Evolutionary conservation across 2,797 vertebrate species (phyloP).

Genomic region (Falco biarmicus): DNA sequence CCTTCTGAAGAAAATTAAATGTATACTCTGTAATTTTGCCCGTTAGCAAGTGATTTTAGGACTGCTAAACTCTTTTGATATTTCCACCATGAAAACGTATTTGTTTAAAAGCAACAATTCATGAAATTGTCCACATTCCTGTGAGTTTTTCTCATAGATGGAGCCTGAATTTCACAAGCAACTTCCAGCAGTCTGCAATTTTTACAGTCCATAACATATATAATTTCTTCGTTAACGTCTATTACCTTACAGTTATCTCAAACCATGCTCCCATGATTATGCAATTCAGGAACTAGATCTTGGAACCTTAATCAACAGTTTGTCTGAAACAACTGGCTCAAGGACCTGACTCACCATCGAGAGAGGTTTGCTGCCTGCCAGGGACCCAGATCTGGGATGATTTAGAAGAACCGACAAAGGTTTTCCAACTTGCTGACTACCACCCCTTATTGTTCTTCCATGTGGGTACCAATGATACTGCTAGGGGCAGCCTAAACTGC

Average conservation of each 20-base stretch:
- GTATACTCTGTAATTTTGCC: neutral
- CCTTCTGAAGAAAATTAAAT: neutral
- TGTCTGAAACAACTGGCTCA: neutral
- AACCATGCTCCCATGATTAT: neutral
- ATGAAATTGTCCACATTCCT: neutral
- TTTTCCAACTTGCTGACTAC: neutral
- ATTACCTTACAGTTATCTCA: neutral
- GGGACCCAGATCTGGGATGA: neutral
- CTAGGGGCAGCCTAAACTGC: neutral
- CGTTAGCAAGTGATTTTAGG: neutral
- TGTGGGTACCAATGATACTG: neutral
- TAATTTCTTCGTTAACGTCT: neutral
- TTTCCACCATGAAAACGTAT: neutral
- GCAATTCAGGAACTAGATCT: neutral
- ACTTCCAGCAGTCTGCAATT: neutral
- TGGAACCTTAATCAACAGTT: neutral
- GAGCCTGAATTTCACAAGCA: neutral
- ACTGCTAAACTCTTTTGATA: neutral
- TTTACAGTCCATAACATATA: neutral
- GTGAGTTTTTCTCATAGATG: neutral
- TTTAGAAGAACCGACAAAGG: neutral
- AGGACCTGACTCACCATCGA: neutral
- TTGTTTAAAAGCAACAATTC: neutral
- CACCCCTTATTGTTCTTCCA: neutral
- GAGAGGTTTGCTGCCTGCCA: neutral